Evolutionary conservation across 1,140 invertebrate species (phyloP), one percentile per base, ranked within the genome.

Genomic region (Drosophila sp.): DNA sequence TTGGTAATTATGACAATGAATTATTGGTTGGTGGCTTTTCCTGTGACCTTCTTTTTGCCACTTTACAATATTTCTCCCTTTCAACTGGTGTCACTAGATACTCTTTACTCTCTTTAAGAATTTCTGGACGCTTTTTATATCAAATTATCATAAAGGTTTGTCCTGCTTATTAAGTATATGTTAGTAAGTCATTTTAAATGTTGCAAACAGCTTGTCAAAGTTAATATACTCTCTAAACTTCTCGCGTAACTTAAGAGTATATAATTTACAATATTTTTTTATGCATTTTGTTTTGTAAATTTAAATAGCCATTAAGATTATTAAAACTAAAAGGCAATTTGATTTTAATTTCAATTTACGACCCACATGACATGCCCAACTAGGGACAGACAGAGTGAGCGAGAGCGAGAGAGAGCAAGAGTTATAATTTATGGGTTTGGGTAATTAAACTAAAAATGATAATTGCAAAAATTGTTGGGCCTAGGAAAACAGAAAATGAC

Each of bases 361-460:
- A 61, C 1, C 35, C 35, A 55, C 33, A 64, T 65, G 44, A 41
- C 33, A 35, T 3, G 38, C 40, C 1, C 54, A 17, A 35, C 32
- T 25, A 10, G 32, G 23, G 32, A 25, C 17, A 58, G n/a, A 30
- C n/a, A 50, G 1, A 4, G 6, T 10, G 6, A 10, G 29, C n/a
- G 23, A 30, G 40, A 27, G 47, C 32, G 32, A 60, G 44, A 47
- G 58, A 65, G 61, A 25, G 60, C n/a, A 62, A 32, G 25, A 54
- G 41, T 25, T 66, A 66, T 76, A 79, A 79, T 79, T 79, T 66
- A 76, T 76, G 57, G 57, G 30, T 11, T 30, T 23, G 23, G 23
- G 47, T 69, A 79, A 76, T 76, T 79, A 72, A 72, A 76, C 62
- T 69, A 72, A 76, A 76, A 76, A 72, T 72, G 69, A 79, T 79